Percentiles rank a stretch among this genome's conserved stretches.
phyloP scores from a whole-genome alignment of 2,888 invertebrate species.

The Eustalomyia histrio region DNA sequence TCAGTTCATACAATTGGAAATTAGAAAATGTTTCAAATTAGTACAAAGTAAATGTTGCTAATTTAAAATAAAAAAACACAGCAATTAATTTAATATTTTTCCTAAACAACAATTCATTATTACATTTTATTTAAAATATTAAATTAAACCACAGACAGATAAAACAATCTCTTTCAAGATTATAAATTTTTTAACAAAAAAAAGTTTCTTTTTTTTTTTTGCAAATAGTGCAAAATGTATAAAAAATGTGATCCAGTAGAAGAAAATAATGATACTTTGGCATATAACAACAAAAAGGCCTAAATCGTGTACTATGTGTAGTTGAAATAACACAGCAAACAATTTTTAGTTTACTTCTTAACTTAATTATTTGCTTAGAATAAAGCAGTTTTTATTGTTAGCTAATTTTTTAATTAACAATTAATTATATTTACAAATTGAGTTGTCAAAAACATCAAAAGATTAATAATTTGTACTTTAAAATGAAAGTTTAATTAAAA shows the following conservation, averaged over 20 bases:
- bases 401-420: too few relatives aligned
- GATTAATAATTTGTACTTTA: too few relatives aligned
- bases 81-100: background rate
- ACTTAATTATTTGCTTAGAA: too few relatives aligned
- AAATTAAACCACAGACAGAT: slow-evolving; percentile 15
- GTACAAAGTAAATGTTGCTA: too few relatives aligned
- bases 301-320: slow-evolving; percentile 30
- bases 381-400: too few relatives aligned
- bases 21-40: too few relatives aligned
- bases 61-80: background rate
- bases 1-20: too few relatives aligned
- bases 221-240: slow-evolving; percentile 32
- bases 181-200: slow-evolving; percentile 19
- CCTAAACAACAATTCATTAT: background rate
- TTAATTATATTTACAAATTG: too few relatives aligned
- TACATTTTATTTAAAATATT: background rate
- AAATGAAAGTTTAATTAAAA: too few relatives aligned
- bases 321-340: background rate
- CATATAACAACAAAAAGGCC: slow-evolving; percentile 41
- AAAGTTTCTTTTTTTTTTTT: too few relatives aligned
- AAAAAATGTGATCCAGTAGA: slow-evolving; percentile 14
- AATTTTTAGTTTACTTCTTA: too few relatives aligned
- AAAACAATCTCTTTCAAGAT: slow-evolving; percentile 21
- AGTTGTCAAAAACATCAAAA: too few relatives aligned
- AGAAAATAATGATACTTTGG: slow-evolving; percentile 51